These are phyloP conservation scores for Andricus curvator DNA, from an alignment of 2,888 invertebrate species.

Conservation along the genomic window DNA sequence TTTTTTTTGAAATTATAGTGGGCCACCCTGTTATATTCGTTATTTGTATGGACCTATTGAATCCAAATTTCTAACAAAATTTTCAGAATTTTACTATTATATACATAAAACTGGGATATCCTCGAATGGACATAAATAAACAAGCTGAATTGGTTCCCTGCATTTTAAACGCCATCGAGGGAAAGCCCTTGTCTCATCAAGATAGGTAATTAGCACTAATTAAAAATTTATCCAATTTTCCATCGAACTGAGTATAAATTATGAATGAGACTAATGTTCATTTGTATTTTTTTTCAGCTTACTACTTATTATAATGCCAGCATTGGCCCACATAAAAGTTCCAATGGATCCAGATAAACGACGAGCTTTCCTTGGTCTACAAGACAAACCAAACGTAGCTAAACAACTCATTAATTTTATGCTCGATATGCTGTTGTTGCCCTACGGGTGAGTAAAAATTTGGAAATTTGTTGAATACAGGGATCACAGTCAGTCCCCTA, in stretches of 20 bases:
- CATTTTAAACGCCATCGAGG: conserved; percentile 88
- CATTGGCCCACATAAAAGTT: conserved; percentile 86
- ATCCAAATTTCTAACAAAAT: conserved; percentile 51
- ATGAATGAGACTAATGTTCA: conserved; percentile 25
- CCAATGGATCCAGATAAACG: conserved; percentile 83
- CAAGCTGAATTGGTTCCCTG: conserved; percentile 88
- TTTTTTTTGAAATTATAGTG: no score
- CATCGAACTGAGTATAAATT: not conserved
- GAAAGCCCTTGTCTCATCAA: conserved; percentile 90
- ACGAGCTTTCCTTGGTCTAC: conserved; percentile 84
- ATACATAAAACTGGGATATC: conserved; percentile 95
- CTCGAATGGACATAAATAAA: conserved; percentile 86
- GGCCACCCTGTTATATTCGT: not conserved
- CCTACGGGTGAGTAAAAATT: conserved; percentile 85
- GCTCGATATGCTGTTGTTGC: conserved; percentile 90
- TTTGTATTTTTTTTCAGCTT: conserved; percentile 81
- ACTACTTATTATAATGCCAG: conserved; percentile 88
- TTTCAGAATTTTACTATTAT: conserved; percentile 94
- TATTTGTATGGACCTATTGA: not conserved
- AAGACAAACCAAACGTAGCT: conserved; percentile 85
- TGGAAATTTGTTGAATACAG: not conserved
- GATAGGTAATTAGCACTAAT: conserved; percentile 82
- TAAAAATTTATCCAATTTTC: no score
- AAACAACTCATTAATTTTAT: conserved; percentile 87
- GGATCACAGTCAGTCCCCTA: no score